Base-by-base conservation (phyloP, 64 coral and sea anemone genomes). In the Porites lutea region DNA sequence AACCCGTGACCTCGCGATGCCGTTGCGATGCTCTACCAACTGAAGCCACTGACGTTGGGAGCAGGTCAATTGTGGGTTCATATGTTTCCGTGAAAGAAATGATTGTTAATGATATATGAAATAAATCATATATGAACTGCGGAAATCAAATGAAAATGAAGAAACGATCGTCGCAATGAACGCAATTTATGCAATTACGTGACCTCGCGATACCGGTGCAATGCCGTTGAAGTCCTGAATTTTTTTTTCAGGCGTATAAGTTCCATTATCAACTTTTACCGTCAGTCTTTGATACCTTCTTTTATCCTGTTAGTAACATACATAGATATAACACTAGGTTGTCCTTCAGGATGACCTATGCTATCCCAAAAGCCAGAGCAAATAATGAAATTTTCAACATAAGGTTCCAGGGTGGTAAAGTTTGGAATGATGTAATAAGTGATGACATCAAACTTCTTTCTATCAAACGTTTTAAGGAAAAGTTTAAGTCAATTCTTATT, bases 351-450 rank as follows among this genome's bases (percentile, higher is more conserved):
- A 15, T 75, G 18, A 63, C 51, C 44, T 88, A 67, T 52, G 45
- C 67, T 86, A 68, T 86, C 21, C 57, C 72, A 12, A 68, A 9
- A 70, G 65, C 77, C 60, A 67, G 59, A 20, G 67, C 59, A 71
- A 93, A 88, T 78, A 71, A 69, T 79, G 90, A 79, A 72, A 62
- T 73, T 60, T 84, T 83, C 20, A 92, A 61, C 48, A 92, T 84
- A 20, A 92, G 79, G 74, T 92, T 73, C 37, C 23, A 50, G 48
- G 88, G 88, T 69, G 64, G 59, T 46, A 63, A 65, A 71, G 22
- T 90, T 13, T 90, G 76, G 88, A 82, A 90, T 80, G 18, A 75
- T 68, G 8, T 90, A 45, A 64, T 90, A 45, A 64, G 80, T 67
- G 88, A 90, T 68, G 48, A 73, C 20, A 13, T 92, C 8, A 84